Evolutionary conservation across 2,797 vertebrate species (phyloP).

Genomic region (Leuciscus waleckii): DNA sequence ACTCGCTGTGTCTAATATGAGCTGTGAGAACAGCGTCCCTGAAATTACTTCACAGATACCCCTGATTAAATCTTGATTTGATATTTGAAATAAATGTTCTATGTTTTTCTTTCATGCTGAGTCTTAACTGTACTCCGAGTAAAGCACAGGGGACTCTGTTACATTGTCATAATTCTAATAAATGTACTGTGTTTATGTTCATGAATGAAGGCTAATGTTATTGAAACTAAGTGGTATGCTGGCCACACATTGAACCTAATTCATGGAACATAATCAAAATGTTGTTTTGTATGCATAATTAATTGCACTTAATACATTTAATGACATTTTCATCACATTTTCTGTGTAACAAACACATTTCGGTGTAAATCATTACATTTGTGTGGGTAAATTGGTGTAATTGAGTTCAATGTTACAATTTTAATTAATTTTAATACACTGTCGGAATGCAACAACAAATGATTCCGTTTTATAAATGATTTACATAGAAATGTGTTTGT

Average conservation of each 20-base stretch:
- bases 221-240: background rate
- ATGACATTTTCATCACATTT: background rate
- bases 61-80: slow-evolving; percentile 14
- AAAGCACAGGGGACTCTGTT: background rate
- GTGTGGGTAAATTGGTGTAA: background rate
- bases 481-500: background rate
- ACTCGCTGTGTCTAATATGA: slow-evolving; percentile 3
- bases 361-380: background rate
- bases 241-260: background rate
- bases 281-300: background rate
- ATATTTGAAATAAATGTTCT: background rate
- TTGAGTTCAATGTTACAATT: background rate
- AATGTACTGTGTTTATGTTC: background rate
- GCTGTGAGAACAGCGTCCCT: background rate
- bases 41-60: slow-evolving; percentile 34
- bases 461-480: background rate
- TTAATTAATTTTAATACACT: background rate
- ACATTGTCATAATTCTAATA: slow-evolving; percentile 1
- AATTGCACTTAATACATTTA: background rate
- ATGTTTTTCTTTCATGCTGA: background rate
- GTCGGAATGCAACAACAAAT: background rate
- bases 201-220: background rate
- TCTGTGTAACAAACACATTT: slow-evolving; percentile 6
- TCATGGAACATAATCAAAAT: background rate
- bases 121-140: background rate